Evolutionary conservation across 1,140 invertebrate species (phyloP), one percentile per base, ranked within the genome.

Genomic region (Thalassaphorura encarpata): DNA sequence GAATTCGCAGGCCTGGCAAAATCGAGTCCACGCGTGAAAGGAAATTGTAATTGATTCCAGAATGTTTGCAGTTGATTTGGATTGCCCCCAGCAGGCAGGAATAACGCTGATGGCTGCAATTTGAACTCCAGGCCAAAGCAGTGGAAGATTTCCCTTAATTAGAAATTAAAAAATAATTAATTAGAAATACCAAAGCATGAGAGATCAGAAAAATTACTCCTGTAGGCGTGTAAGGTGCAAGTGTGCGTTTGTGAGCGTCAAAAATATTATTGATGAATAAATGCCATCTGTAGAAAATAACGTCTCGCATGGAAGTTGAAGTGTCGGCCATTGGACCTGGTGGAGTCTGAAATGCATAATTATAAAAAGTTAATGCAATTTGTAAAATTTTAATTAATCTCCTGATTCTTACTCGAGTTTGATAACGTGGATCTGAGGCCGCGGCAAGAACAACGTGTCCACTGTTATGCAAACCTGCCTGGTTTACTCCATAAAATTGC

Each of bases 211-310:
- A 36, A 8, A 16, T 48, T 23, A 48, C 46, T 8, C 23, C 8
- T 4, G 16, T 27, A 5, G 46, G 46, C 15, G 46, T 24, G 24
- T 48, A 48, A 19, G 46, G 46, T 24, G 11, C 8, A 8, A 48
- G 23, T 5, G 15, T 15, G 16, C 26, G 13, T 19, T 48, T 48
- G 46, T 84, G 81, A 64, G 83, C 76, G 56, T 79, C 73, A 74
- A 90, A 89, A 5, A 89, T 72, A 52, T 87, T 79, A 63, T 91
- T 84, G 19, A 89, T 75, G 62, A 80, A 83, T 1, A 82, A 78
- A 63, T 90, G 87, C 82, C 81, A 89, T 68, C 83, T 79, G 70
- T 89, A 91, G 72, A 91, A 90, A 6, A 86, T 71, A 0, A 87
- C 86, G 71, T 90, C 87, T 16, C 87, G 50, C 56, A 72, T 66